phyloP scores from a whole-genome alignment of 2,888 invertebrate species.

The Myopa tessellatipennis region DNA sequence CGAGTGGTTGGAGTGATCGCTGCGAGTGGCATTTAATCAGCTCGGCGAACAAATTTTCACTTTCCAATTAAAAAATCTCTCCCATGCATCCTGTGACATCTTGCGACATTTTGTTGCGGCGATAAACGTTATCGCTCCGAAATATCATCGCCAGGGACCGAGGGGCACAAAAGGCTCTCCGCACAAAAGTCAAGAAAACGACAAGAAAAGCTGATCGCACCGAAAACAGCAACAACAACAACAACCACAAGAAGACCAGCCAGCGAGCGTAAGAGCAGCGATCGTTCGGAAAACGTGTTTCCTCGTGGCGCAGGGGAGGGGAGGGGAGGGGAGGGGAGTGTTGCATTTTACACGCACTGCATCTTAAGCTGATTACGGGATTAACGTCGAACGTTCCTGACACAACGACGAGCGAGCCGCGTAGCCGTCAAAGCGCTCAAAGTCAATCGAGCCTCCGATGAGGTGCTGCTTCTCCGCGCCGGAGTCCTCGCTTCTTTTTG shows the following conservation, averaged over 20 bases:
- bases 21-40: neutral
- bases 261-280: neutral
- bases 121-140: slow-evolving; percentile 30
- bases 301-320: neutral
- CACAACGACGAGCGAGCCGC: slow-evolving; percentile 46
- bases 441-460: neutral
- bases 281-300: neutral
- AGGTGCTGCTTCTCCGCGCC: neutral
- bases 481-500: slow-evolving; percentile 43
- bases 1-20: neutral
- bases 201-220: slow-evolving; percentile 20
- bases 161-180: neutral
- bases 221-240: neutral
- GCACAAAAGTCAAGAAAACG: slow-evolving; percentile 39
- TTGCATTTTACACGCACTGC: slow-evolving; percentile 30
- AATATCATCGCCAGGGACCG: neutral
- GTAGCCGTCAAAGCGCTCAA: neutral
- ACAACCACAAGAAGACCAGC: neutral
- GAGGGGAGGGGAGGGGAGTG: neutral
- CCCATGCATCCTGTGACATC: slow-evolving; percentile 10
- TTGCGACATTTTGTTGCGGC: slow-evolving; percentile 29
- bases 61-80: slow-evolving; percentile 27
- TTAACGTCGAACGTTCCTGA: slow-evolving; percentile 62
- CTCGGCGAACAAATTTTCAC: slow-evolving; percentile 25
- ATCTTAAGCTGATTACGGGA: slow-evolving; percentile 65